Evolutionary conservation across 2,888 invertebrate species (phyloP), one percentile per base, ranked within the genome.

Genomic region (Neocrepidodera transversa): DNA sequence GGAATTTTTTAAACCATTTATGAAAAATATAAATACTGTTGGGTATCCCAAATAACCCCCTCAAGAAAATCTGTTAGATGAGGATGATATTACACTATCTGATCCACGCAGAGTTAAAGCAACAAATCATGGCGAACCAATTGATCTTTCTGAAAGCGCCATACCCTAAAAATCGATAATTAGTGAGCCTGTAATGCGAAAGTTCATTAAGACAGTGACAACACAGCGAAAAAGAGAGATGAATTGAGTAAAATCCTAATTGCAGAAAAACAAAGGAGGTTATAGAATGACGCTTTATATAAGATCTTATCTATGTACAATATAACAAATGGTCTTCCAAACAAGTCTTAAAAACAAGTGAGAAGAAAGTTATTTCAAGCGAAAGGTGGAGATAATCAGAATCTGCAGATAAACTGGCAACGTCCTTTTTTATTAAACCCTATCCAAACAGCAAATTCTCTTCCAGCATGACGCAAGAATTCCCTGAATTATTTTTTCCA

Each of bases 1-100:
- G 36, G 47, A 47, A 8, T 54, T 54, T 26, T 17, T 20, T 14
- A 32, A 54, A 54, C 54, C 54, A 23, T 47, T 36, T 47, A 54
- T 54, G 35, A 54, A 36, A 47, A 36, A 54, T 23, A 45, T 35
- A 45, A 35, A 18, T 23, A 54, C 47, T 23, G 35, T 54, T 47
- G 47, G 47, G 13, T 30, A 13, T 32, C 54, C 38, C 13, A 36
- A 23, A 17, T 26, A 28, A 38, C 40, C 55, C n/a, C n/a, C n/a
- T 13, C 28, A 47, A 23, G 47, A 42, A 45, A 47, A 26, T 38
- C 47, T 26, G 18, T 38, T 48, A 38, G 36, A 38, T 26, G 47
- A 47, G 28, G 18, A 32, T 43, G 52, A 52, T 42, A 51, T 36
- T 23, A 13, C 23, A 16, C 18, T 26, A 26, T 36, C 47, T 40